phyloP scores from a whole-genome alignment of 2,113 vertebrate species.

The Falco punctatus region DNA sequence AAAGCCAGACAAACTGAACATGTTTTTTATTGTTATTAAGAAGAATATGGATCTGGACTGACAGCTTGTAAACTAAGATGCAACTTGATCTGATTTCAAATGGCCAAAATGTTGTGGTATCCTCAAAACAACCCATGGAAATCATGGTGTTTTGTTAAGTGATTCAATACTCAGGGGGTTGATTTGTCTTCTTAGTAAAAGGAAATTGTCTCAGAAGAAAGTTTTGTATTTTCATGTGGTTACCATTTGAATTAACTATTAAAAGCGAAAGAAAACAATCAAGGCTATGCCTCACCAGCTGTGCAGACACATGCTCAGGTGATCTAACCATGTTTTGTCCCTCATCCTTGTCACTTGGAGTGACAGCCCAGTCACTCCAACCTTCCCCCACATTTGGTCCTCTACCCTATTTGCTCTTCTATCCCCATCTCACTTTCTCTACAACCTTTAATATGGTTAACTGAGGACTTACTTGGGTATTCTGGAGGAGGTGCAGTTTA shows the following conservation, averaged over 20 bases:
- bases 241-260: neutral
- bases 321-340: neutral
- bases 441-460: neutral
- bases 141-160: neutral
- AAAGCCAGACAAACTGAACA: slow-evolving; percentile 30
- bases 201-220: neutral
- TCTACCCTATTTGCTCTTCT: neutral
- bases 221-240: neutral
- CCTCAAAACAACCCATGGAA: neutral
- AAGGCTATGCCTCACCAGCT: neutral
- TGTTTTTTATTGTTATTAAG: slow-evolving; percentile 56
- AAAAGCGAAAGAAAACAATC: neutral
- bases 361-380: neutral
- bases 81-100: slow-evolving; percentile 47
- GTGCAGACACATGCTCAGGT: neutral
- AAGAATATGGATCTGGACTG: slow-evolving; percentile 28
- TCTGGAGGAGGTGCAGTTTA: neutral
- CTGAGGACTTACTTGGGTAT: neutral
- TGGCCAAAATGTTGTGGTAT: neutral
- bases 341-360: neutral
- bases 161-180: neutral
- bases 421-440: neutral
- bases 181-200: slow-evolving; percentile 4
- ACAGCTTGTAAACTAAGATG: slow-evolving; percentile 42
- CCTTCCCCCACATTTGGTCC: neutral